Conservation (phyloP, 2,113 vertebrate genomes). For the Jaculus jaculus region DNA sequence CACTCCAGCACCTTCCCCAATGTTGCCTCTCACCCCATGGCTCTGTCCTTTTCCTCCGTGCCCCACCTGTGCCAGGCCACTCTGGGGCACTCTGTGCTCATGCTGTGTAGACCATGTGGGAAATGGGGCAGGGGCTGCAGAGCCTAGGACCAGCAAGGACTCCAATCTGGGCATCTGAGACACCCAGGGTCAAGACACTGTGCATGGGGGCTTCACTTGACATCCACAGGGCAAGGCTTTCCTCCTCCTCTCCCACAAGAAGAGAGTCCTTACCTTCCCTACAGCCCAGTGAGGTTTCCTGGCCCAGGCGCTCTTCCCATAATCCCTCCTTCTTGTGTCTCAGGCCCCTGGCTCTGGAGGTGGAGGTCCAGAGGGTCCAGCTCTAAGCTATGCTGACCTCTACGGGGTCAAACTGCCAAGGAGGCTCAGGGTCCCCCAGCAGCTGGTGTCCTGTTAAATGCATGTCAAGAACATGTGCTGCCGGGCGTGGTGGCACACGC, state of each 20-base stretch:
- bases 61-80: accelerated
- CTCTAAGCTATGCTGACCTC: background rate
- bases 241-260: no score
- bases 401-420: no score
- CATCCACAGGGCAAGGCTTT: background rate
- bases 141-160: background rate
- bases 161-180: background rate
- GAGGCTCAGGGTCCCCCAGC: background rate
- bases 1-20: background rate
- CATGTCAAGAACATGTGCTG: background rate
- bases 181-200: background rate
- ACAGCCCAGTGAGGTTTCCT: no score
- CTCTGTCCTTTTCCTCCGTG: accelerated
- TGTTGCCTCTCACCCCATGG: background rate
- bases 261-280: no score
- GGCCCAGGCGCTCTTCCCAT: no score
- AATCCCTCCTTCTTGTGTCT: no score
- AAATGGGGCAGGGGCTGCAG: background rate
- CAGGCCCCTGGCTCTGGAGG: no score
- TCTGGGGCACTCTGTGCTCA: background rate
- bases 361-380: no score
- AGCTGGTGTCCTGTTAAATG: background rate
- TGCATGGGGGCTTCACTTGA: accelerated
- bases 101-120: no score
- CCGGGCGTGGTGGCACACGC: no score